Percentiles rank a stretch among this genome's conserved stretches.
phyloP scores from a whole-genome alignment of 1,140 invertebrate genomes.

The Adoxophyes honmai region DNA sequence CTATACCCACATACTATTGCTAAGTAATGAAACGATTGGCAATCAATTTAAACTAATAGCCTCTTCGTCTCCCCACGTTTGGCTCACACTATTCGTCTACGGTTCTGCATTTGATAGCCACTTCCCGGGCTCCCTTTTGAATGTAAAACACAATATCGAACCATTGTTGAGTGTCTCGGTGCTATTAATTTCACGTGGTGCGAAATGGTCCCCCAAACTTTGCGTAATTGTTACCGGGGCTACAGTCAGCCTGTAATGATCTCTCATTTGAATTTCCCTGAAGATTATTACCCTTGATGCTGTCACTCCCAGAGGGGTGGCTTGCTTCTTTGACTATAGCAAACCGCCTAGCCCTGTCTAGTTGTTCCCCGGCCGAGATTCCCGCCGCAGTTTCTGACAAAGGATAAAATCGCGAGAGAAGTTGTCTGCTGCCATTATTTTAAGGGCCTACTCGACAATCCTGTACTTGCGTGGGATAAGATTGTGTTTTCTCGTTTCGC shows the following conservation, averaged over 20 bases:
- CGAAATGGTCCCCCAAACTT: slow-evolving; percentile 27
- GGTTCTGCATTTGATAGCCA: slow-evolving; percentile 7
- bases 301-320: neutral
- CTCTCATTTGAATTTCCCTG: neutral
- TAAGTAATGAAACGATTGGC: too few species aligned
- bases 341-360: neutral
- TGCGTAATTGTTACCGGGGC: slow-evolving; percentile 20
- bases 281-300: neutral
- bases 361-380: neutral
- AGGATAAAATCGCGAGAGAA: slow-evolving; percentile 10
- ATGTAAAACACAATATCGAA: neutral
- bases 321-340: neutral
- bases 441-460: slow-evolving; percentile 7
- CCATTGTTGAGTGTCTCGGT: slow-evolving; percentile 25
- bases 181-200: slow-evolving; percentile 30
- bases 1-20: too few species aligned
- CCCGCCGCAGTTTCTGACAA: neutral
- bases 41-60: too few species aligned
- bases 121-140: neutral
- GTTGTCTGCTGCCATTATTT: slow-evolving; percentile 6
- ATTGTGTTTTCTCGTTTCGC: neutral
- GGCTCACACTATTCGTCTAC: neutral
- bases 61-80: too few species aligned
- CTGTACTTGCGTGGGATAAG: neutral
- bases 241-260: slow-evolving; percentile 25